These are phyloP conservation scores for Hippocampus abdominalis DNA, from an alignment of 2,113 vertebrate species.

Conservation along the genomic window DNA sequence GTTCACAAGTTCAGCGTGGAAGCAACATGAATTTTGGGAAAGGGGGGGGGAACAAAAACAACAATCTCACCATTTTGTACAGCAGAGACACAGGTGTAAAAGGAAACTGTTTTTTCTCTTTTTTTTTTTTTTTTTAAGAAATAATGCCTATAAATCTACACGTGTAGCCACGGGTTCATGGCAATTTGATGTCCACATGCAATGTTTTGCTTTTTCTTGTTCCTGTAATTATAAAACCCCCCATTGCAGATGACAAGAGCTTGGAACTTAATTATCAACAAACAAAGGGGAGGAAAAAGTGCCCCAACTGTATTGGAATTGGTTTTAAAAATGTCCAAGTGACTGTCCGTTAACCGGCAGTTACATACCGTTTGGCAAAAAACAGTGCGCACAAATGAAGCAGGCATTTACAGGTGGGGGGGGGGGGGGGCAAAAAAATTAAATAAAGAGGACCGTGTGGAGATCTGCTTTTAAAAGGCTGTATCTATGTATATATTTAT, in stretches of 20 bases:
- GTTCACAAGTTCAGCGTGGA: conserved; percentile 40
- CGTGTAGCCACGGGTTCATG: background rate
- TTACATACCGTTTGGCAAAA: conserved; percentile 67
- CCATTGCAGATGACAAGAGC: conserved; percentile 52
- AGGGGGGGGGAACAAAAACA: conserved; percentile 32
- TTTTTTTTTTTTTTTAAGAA: background rate
- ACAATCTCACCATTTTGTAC: conserved; percentile 41
- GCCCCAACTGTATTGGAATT: conserved; percentile 54
- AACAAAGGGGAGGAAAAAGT: conserved; percentile 48
- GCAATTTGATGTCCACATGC: conserved; percentile 56
- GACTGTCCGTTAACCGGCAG: conserved; percentile 49
- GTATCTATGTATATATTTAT: conserved; percentile 71
- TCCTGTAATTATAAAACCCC: conserved; percentile 59
- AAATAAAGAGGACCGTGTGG: conserved; percentile 74
- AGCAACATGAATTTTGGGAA: conserved; percentile 53
- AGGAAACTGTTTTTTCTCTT: conserved; percentile 23
- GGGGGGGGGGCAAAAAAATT: conserved; percentile 54
- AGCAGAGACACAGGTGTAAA: conserved; percentile 26
- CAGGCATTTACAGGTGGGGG: conserved; percentile 17
- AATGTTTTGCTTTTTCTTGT: conserved; percentile 51
- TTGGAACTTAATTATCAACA: conserved; percentile 64
- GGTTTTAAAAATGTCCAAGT: conserved; percentile 31
- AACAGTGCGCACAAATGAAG: conserved; percentile 42
- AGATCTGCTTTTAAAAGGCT: conserved; percentile 71
- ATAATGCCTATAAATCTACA: background rate